Percentiles rank a stretch among this genome's conserved stretches.
Evolutionary conservation across 2,888 invertebrate genomes (phyloP).

Genomic region (Philopedon plagiatum): DNA sequence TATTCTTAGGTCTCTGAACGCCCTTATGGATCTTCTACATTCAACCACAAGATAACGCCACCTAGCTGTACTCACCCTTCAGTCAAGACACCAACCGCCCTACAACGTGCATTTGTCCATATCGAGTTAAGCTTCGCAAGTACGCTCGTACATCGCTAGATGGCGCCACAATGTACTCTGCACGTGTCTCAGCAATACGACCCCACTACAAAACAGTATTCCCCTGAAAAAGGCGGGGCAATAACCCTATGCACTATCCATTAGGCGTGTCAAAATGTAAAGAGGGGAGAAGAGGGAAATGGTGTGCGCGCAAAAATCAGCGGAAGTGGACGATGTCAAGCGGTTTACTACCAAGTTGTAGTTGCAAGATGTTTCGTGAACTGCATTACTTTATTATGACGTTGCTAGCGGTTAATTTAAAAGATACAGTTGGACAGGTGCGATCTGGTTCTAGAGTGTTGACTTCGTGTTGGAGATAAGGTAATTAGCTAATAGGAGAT

Average conservation of each 20-base stretch:
- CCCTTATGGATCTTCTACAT: neutral
- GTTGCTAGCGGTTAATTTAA: slow-evolving; percentile 18
- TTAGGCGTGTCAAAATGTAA: slow-evolving; percentile 41
- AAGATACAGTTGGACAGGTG: slow-evolving; percentile 14
- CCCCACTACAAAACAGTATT: slow-evolving; percentile 26
- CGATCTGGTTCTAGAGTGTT: slow-evolving; percentile 10
- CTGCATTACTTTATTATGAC: slow-evolving; percentile 26
- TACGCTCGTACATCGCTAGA: slow-evolving; percentile 4
- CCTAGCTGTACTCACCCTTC: slow-evolving; percentile 9
- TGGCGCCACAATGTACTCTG: slow-evolving; percentile 19
- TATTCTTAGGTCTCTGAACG: slow-evolving; percentile 21
- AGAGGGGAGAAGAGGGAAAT: slow-evolving; percentile 19
- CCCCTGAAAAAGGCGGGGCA: slow-evolving; percentile 40
- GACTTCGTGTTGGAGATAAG: slow-evolving; percentile 18
- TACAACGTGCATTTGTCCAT: slow-evolving; percentile 40
- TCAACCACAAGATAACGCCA: slow-evolving; percentile 32
- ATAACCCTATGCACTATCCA: slow-evolving; percentile 26
- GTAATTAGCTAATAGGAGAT: slow-evolving; percentile 26
- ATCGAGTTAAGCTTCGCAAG: neutral
- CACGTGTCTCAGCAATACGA: neutral
- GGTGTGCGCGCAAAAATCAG: slow-evolving; percentile 31
- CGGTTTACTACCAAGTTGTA: slow-evolving; percentile 42
- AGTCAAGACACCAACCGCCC: slow-evolving; percentile 29
- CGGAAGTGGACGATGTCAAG: slow-evolving; percentile 41
- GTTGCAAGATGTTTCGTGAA: slow-evolving; percentile 28